phyloP scores from a whole-genome alignment of 2,888 invertebrate genomes.

The Pterostichus madidus region DNA sequence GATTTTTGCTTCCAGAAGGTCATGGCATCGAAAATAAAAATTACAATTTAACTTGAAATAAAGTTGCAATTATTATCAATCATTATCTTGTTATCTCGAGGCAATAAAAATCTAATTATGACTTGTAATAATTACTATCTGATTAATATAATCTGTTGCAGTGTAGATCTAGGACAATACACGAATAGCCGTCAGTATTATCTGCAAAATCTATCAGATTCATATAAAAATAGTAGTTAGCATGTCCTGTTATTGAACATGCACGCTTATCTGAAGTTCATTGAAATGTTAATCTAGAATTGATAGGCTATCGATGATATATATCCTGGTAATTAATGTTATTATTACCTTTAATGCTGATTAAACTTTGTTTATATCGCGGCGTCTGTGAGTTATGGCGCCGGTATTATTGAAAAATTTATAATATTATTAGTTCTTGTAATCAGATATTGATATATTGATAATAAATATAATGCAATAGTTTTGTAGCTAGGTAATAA shows the following conservation, averaged over 20 bases:
- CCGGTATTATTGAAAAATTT: slow-evolving; percentile 13
- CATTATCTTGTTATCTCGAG: background rate
- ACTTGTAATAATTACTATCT: slow-evolving; percentile 1
- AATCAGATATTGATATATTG: slow-evolving; percentile 5
- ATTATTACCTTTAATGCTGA: slow-evolving; percentile 38
- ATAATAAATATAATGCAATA: background rate
- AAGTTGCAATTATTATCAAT: background rate
- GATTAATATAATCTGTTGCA: slow-evolving; percentile 10
- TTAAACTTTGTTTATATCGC: slow-evolving; percentile 5
- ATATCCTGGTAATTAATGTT: slow-evolving; percentile 22
- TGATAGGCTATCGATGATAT: slow-evolving; percentile 28
- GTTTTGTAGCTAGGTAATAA: background rate
- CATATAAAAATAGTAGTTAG: background rate
- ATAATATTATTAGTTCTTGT: slow-evolving; percentile 30
- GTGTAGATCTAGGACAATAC: slow-evolving; percentile 23
- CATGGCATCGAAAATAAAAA: background rate
- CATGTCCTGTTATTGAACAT: slow-evolving; percentile 39
- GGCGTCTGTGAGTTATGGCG: slow-evolving; percentile 1
- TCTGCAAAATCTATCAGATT: slow-evolving; percentile 10
- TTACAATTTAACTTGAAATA: background rate
- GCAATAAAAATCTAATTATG: background rate
- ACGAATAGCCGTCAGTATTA: background rate
- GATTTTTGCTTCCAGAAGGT: no score
- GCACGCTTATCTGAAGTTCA: slow-evolving; percentile 5
- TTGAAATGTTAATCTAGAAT: slow-evolving; percentile 30